phyloP scores from a whole-genome alignment of 2,888 invertebrate genomes.

The Chrysolina americana region DNA sequence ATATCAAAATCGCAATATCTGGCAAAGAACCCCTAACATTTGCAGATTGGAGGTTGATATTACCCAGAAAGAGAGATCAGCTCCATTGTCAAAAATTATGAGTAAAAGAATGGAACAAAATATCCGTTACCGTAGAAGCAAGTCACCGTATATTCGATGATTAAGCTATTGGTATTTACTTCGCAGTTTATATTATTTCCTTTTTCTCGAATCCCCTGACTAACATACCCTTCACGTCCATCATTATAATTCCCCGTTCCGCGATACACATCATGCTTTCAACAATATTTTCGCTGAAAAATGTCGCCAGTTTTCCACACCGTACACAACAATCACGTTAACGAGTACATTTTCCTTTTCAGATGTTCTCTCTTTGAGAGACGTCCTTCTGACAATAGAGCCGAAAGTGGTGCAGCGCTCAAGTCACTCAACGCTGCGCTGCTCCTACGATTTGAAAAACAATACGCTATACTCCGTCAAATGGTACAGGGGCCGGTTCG shows the following conservation, averaged over 20 bases:
- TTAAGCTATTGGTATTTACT: too few relatives aligned
- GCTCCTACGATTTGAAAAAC: conserved; percentile 85
- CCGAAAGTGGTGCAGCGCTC: conserved; percentile 80
- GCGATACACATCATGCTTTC: background rate
- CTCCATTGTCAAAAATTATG: too few relatives aligned
- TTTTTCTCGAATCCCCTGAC: background rate
- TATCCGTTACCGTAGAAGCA: too few relatives aligned
- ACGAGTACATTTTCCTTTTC: conserved; percentile 50
- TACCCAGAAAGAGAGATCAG: too few relatives aligned
- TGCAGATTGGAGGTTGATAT: too few relatives aligned
- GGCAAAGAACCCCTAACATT: too few relatives aligned
- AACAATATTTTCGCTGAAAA: conserved; percentile 19
- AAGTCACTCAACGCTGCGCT: conserved; percentile 79
- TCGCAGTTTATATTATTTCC: too few relatives aligned
- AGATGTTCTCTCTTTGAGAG: conserved; percentile 79
- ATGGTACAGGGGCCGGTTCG: conserved; percentile 88
- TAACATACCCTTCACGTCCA: background rate
- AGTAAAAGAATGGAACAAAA: too few relatives aligned
- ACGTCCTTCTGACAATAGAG: conserved; percentile 80
- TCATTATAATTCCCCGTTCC: background rate
- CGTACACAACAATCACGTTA: conserved; percentile 5
- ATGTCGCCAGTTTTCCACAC: conserved; percentile 8
- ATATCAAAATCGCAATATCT: too few relatives aligned
- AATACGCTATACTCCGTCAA: conserved; percentile 85
- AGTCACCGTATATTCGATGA: too few relatives aligned